A percentile compares a stretch with the other conserved stretches of the same genome.
Conservation (phyloP, 2,113 vertebrate genomes). For the Apistogramma diplotaenia region DNA sequence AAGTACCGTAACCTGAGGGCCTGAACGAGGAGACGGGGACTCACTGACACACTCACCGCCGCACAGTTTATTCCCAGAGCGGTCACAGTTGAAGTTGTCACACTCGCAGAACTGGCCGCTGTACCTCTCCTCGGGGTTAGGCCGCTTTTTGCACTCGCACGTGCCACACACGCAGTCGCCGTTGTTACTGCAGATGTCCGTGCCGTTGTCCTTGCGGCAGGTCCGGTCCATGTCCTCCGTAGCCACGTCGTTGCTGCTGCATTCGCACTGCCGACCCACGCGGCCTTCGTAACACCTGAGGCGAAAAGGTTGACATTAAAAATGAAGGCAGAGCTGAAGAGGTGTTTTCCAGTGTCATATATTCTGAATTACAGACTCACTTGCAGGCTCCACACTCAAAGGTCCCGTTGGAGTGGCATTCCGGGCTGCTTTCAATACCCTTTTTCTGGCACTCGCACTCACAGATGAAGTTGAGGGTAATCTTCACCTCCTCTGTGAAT, state of each 20-base stretch:
- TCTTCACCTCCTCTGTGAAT: constrained; percentile 94
- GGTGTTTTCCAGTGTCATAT: neutral
- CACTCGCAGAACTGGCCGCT: constrained; percentile 95
- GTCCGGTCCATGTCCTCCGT: constrained; percentile 97
- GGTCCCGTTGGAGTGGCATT: constrained; percentile 89
- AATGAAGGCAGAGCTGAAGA: neutral
- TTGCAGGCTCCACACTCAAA: constrained; percentile 97
- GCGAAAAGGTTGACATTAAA: neutral
- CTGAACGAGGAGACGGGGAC: neutral
- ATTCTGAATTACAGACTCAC: constrained; percentile 63
- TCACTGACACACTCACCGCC: constrained; percentile 82
- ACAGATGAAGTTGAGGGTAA: constrained; percentile 91
- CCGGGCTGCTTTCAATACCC: constrained; percentile 76
- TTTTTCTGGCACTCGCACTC: constrained; percentile 87
- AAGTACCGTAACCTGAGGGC: too few species aligned
- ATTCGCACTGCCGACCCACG: constrained; percentile 90
- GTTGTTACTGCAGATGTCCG: constrained; percentile 95
- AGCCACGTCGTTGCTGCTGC: constrained; percentile 93
- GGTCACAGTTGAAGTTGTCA: constrained; percentile 98
- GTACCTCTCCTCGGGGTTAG: constrained; percentile 92
- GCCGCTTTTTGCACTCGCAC: constrained; percentile 93
- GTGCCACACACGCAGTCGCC: constrained; percentile 97
- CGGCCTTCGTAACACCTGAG: constrained; percentile 91
- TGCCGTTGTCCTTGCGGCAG: constrained; percentile 91
- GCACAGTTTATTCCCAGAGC: constrained; percentile 91